Evolutionary conservation across 2,113 vertebrate species (phyloP).

Genomic region (Corythornis cristatus): DNA sequence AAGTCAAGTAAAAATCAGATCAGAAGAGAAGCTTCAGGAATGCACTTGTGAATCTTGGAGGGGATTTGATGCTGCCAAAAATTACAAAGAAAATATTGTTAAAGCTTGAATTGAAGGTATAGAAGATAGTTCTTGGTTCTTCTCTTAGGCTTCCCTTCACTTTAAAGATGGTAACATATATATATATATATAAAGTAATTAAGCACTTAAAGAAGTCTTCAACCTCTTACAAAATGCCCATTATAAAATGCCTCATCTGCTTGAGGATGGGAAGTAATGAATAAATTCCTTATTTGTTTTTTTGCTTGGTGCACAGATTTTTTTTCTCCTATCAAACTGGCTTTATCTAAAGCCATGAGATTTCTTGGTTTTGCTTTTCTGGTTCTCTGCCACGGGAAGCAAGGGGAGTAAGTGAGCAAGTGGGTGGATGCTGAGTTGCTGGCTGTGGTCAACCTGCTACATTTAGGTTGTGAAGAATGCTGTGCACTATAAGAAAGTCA

Average conservation of each 20-base stretch:
- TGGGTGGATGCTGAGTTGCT: background rate
- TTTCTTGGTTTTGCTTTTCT: background rate
- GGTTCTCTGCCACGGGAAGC: accelerated
- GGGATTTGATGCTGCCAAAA: background rate
- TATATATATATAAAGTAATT: background rate
- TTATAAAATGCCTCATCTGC: background rate
- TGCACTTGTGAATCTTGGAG: background rate
- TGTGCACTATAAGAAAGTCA: background rate
- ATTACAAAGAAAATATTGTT: background rate
- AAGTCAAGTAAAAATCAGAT: background rate
- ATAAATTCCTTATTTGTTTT: background rate
- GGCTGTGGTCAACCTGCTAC: background rate
- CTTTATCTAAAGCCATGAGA: background rate
- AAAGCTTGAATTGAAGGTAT: background rate
- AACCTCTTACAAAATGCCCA: background rate
- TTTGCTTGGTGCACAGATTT: background rate
- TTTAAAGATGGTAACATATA: background rate
- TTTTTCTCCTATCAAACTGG: background rate
- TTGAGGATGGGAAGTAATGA: background rate
- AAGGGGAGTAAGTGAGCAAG: background rate
- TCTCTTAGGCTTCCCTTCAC: background rate
- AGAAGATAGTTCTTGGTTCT: background rate
- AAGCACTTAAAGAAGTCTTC: background rate
- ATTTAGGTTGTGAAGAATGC: background rate
- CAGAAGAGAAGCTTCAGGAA: background rate